phyloP scores from a whole-genome alignment of 2,888 invertebrate genomes.

The Amphipoea lucens region DNA sequence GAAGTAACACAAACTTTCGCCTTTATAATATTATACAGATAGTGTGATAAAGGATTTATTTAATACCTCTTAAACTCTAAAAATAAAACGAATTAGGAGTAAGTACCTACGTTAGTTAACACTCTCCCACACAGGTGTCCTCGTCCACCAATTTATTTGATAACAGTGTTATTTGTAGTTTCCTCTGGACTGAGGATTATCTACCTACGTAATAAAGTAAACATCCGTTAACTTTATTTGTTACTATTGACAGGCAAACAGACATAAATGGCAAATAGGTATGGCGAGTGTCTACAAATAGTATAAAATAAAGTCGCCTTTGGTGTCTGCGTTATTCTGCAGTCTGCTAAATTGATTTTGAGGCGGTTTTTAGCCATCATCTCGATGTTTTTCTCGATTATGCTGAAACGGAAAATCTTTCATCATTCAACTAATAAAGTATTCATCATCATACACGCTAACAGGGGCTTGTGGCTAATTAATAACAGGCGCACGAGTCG shows the following conservation, averaged over 20 bases:
- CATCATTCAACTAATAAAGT: too few species aligned
- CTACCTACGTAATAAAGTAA: background rate
- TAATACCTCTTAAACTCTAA: background rate
- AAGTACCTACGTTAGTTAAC: constrained; percentile 1
- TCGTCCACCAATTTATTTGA: constrained; percentile 2
- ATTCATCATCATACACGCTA: too few species aligned
- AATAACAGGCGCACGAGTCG: too few species aligned
- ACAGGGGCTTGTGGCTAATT: too few species aligned
- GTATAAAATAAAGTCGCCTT: background rate
- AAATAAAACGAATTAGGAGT: constrained; percentile 10
- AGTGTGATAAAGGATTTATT: background rate
- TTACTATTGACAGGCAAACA: background rate
- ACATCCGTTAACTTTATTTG: background rate
- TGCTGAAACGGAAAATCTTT: too few species aligned
- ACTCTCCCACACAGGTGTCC: constrained; percentile 3
- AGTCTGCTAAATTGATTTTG: background rate
- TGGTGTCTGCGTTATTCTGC: background rate
- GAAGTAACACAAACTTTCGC: too few species aligned
- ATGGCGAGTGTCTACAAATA: background rate
- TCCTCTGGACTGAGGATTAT: background rate
- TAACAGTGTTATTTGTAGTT: constrained; percentile 1
- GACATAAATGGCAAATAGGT: background rate
- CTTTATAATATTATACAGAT: too few species aligned
- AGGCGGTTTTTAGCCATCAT: background rate
- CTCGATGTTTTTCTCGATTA: too few species aligned